Evolutionary conservation across 92 coral and sea anemone genomes (phyloP).

Genomic region (Desmophyllum pertusum): DNA sequence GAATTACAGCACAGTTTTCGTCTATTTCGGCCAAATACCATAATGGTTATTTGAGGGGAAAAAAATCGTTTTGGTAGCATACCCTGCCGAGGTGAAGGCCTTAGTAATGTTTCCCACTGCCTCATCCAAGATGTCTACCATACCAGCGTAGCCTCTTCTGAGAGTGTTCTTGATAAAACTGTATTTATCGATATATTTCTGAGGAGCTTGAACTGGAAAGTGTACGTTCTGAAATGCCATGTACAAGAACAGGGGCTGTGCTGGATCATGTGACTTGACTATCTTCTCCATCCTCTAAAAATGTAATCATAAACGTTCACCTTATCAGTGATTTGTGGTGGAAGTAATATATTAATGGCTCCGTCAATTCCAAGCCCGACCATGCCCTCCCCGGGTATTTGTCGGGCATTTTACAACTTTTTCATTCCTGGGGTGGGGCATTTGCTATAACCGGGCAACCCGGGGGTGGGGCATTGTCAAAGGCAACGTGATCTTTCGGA

Average conservation of each 20-base stretch:
- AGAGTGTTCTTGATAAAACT: constrained; percentile 45
- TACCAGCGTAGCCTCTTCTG: constrained; percentile 64
- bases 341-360: too few relatives aligned
- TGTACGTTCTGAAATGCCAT: constrained; percentile 73
- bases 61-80: not conserved
- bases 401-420: too few relatives aligned
- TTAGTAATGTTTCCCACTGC: constrained; percentile 74
- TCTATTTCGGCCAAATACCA: too few relatives aligned
- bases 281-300: constrained; percentile 53
- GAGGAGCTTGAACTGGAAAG: constrained; percentile 68
- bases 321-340: too few relatives aligned
- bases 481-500: too few relatives aligned
- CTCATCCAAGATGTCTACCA: constrained; percentile 78
- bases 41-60: too few relatives aligned
- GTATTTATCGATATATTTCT: constrained; percentile 53
- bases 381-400: too few relatives aligned
- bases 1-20: too few relatives aligned
- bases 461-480: too few relatives aligned
- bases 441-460: too few relatives aligned
- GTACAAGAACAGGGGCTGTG: constrained; percentile 71
- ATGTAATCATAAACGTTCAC: not conserved
- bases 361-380: too few relatives aligned
- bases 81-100: constrained; percentile 58
- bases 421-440: too few relatives aligned
- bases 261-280: constrained; percentile 51